Conservation (phyloP, 2,888 invertebrate species). For the Dermolepida albohirtum region DNA sequence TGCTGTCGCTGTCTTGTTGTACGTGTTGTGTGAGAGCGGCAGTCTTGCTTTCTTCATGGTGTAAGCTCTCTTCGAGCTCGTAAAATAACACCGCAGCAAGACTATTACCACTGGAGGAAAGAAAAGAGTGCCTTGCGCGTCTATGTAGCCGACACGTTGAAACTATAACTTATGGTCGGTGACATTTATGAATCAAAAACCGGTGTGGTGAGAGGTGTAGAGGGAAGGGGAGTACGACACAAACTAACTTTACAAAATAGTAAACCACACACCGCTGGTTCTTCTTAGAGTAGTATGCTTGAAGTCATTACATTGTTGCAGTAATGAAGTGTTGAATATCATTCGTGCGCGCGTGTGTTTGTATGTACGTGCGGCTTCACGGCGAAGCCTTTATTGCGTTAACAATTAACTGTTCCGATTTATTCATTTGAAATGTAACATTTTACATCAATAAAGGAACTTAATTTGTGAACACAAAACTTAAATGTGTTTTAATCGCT, state of each 20-base stretch:
- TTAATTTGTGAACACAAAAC: too few relatives aligned
- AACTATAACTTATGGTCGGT: conserved; percentile 61
- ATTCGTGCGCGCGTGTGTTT: neutral
- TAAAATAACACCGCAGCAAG: conserved; percentile 37
- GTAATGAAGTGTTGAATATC: conserved; percentile 34
- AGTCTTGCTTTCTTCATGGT: neutral
- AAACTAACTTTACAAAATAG: conserved; percentile 30
- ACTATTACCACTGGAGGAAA: conserved; percentile 41
- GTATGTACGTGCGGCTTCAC: too few relatives aligned
- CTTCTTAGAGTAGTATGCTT: conserved; percentile 18
- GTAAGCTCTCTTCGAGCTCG: conserved; percentile 21
- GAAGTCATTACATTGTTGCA: conserved; percentile 33
- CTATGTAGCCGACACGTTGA: conserved; percentile 58
- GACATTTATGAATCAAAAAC: conserved; percentile 62
- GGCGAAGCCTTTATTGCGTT: too few relatives aligned
- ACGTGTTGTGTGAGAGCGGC: too few relatives aligned
- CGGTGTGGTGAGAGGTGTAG: conserved; percentile 22
- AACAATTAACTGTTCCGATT: too few relatives aligned
- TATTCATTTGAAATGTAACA: too few relatives aligned
- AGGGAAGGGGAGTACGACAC: conserved; percentile 1
- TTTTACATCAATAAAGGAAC: too few relatives aligned
- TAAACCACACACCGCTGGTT: conserved; percentile 12
- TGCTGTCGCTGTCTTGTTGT: too few relatives aligned
- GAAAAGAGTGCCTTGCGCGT: conserved; percentile 54
- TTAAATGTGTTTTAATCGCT: too few relatives aligned